These are phyloP conservation scores for Panthera tigris DNA, from an alignment of 2,113 vertebrate species.

Conservation along the genomic window DNA sequence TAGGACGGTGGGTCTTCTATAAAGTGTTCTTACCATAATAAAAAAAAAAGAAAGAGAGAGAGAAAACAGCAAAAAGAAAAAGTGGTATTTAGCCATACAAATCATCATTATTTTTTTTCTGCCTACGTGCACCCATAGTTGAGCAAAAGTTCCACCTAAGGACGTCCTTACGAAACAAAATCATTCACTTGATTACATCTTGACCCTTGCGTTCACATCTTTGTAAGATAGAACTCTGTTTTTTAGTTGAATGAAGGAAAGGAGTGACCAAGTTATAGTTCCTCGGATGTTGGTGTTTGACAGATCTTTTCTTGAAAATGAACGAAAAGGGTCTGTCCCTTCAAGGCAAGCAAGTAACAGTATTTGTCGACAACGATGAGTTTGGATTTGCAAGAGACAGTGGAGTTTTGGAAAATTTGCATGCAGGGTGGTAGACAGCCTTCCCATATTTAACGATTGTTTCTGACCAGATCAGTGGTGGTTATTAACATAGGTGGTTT, in stretches of 20 bases:
- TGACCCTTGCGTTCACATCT: background rate
- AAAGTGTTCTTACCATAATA: background rate
- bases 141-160: background rate
- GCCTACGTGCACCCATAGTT: accelerated
- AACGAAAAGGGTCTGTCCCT: accelerated
- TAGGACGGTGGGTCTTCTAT: background rate
- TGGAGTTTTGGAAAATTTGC: too few relatives aligned
- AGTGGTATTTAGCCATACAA: too few relatives aligned
- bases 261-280: background rate
- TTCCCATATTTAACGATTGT: too few relatives aligned
- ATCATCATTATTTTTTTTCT: background rate
- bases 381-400: background rate
- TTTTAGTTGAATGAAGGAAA: background rate
- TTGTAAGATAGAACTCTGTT: accelerated
- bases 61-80: too few relatives aligned
- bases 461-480: background rate
- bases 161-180: background rate
- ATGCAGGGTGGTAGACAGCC: accelerated
- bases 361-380: background rate
- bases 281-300: background rate
- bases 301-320: background rate
- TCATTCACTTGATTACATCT: background rate
- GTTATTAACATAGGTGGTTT: background rate
- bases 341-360: too few relatives aligned
- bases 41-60: background rate